phyloP scores from a whole-genome alignment of 2,888 invertebrate species.

The Nebria salina region DNA sequence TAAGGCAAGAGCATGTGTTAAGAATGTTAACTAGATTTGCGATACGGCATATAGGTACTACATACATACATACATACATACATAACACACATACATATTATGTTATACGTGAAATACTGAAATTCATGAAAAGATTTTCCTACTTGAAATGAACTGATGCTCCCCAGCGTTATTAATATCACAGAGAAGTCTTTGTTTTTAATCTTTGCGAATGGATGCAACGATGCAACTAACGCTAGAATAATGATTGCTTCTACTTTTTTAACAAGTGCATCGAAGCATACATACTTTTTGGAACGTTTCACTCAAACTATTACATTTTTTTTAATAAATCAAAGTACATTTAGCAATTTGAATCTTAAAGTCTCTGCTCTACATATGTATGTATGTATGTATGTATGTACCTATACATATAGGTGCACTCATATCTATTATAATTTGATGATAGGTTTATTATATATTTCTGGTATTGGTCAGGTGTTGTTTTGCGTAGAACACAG shows the following conservation, averaged over 20 bases:
- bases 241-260: conserved; percentile 15
- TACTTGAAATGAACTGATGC: neutral
- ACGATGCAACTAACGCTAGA: conserved; percentile 6
- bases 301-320: neutral
- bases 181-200: neutral
- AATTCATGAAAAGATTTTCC: neutral
- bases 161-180: conserved; percentile 6
- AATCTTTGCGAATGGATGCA: neutral
- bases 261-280: conserved; percentile 28
- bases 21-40: no score
- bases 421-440: neutral
- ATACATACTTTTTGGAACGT: conserved; percentile 17
- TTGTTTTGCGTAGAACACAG: conserved; percentile 50
- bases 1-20: no score
- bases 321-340: neutral
- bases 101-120: neutral
- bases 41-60: no score
- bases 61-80: neutral
- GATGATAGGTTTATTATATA: no score
- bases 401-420: no score
- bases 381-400: no score
- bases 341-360: neutral
- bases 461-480: neutral
- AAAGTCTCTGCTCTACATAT: neutral
- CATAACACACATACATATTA: no score